Base-by-base conservation (phyloP, 2,113 vertebrate genomes). In the Melanotaenia duboulayi region DNA sequence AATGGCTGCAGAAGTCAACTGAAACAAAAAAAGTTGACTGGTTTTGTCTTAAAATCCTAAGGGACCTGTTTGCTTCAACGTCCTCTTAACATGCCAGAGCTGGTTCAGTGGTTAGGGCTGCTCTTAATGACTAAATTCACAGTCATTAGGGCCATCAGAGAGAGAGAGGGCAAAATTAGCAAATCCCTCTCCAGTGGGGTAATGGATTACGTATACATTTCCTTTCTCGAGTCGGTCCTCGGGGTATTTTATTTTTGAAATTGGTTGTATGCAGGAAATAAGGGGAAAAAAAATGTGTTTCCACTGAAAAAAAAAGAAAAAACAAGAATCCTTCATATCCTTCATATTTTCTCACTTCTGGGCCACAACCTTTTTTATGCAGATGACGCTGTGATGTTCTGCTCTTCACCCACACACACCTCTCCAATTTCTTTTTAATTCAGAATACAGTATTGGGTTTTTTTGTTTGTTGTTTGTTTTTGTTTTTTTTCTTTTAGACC, bases 131-230 rank as follows among this genome's bases (percentile, higher is more conserved):
- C 32, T 35, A 28, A 3, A 28, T 28, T 28, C 28, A 28, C 4
- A 24, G 66, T n/a, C 44, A 52, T 37, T 28, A 52, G 16, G 58
- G 54, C 11, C 16, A 8, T 54, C 0, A 37, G 12, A 61, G 40
- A 32, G 8, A 35, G 32, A 16, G 40, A 1, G 28, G 28, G 17
- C 25, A 49, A 22, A 13, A 39, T 7, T 51, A n/a, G 51, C 54
- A 65, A 78, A 71, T 65, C 62, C 39, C 13, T 11, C 48, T 39
- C 62, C 44, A 23, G 24, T 23, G 62, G 46, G 66, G 58, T 48
- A 48, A 57, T n/a, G 35, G 66, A 56, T 70, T 69, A 70, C 1
- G 19, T 23, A 20, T 24, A 35, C 57, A 64, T 77, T 64, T 57
- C 25, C 1, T 10, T 22, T 42, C 39, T 22, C 2, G 19, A 46